Evolutionary conservation across 2,797 vertebrate genomes (phyloP).

Genomic region (Phalanger gymnotis): DNA sequence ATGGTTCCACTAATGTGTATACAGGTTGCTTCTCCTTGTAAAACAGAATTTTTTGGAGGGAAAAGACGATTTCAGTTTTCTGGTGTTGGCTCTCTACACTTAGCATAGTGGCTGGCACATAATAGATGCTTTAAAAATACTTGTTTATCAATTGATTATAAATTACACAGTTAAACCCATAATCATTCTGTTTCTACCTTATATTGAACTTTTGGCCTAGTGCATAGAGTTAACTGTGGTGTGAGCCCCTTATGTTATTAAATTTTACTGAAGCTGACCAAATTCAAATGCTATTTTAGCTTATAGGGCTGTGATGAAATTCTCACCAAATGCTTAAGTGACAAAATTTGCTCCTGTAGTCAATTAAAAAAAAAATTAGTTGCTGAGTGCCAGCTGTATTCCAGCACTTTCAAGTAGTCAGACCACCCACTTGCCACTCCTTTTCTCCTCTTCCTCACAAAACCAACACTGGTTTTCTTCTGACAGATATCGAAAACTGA

Average conservation of each 20-base stretch:
- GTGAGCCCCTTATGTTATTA: slow-evolving; percentile 28
- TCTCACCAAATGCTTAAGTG: neutral
- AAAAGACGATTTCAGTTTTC: slow-evolving; percentile 2
- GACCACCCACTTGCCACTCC: neutral
- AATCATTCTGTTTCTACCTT: neutral
- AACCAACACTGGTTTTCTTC: neutral
- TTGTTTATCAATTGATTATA: slow-evolving; percentile 12
- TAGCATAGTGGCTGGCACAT: neutral
- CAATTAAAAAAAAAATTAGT: neutral
- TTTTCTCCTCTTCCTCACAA: neutral
- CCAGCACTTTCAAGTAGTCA: neutral
- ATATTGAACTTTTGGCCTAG: neutral
- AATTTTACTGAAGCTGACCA: slow-evolving; percentile 10
- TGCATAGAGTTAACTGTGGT: neutral
- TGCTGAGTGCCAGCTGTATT: slow-evolving; percentile 6
- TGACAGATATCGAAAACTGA: neutral
- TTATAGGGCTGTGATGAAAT: neutral
- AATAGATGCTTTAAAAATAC: neutral
- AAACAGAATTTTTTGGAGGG: neutral
- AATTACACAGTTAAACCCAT: slow-evolving; percentile 14
- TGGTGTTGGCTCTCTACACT: neutral
- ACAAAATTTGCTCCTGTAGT: neutral
- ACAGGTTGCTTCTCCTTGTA: no score
- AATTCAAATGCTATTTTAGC: slow-evolving; percentile 10
- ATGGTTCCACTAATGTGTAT: no score